Evolutionary conservation across 2,888 invertebrate species (phyloP), one percentile per base, ranked within the genome.

Genomic region (Torymus texanus): DNA sequence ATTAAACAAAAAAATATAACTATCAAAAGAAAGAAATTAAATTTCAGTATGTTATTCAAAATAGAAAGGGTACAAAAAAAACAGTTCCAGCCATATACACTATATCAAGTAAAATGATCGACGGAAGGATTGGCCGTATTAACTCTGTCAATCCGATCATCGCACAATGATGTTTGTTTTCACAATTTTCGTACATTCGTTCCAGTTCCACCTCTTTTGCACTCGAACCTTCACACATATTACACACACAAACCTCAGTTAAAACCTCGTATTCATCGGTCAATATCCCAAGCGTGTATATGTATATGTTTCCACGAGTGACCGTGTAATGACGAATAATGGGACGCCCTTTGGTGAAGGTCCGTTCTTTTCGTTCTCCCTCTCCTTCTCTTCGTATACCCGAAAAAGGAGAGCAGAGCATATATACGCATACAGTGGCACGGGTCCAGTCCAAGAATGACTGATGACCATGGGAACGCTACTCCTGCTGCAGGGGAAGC

Each of bases 251-350:
- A 41, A 8, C 41, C 41, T 41, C 8, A 41, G 41, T 21, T 21
- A 21, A 2, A 21, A 21, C 41, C 8, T 41, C 41, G 41, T 8
- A 41, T 41, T 41, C 41, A 41, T 41, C 41, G 41, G 5, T 8
- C 5, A 8, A 41, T 41, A 29, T 29, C 5, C 10, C 41, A n/a
- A n/a, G 1, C 41, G 41, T 41, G 8, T 41, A 41, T 41, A 29
- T 3, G 3, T 29, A 41, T 41, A 82, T 86, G 86, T 88, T 87
- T 88, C 86, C 86, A 88, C 86, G 88, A 88, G 88, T 86, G 87
- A 88, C 85, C 87, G 84, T 88, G 88, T 89, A 88, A 88, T 88
- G 87, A 88, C 86, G 87, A 89, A 89, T 88, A 88, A 88, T 88
- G 84, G 87, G 74, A 77, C 83, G 82, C 83, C 86, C 86, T 86